phyloP scores from a whole-genome alignment of 1,140 invertebrate species.

The Dendrolimus punctatus region DNA sequence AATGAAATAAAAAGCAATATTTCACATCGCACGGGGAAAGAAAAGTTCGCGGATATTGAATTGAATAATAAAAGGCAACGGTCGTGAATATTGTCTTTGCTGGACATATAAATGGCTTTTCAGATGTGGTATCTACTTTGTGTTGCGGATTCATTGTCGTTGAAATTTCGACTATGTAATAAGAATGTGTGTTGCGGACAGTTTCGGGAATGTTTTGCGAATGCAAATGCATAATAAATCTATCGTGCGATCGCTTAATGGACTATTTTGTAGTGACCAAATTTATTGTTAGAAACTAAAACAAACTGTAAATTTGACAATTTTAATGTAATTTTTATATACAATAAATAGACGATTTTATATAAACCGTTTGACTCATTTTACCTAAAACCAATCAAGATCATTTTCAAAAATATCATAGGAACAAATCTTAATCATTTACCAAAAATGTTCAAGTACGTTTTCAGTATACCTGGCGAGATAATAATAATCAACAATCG shows the following conservation, averaged over 20 bases:
- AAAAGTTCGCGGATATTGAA: too few species aligned
- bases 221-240: conserved; percentile 52
- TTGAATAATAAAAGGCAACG: too few species aligned
- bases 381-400: conserved; percentile 16
- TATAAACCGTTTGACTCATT: conserved; percentile 48
- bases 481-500: conserved; percentile 14
- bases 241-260: conserved; percentile 59
- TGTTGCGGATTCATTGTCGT: too few species aligned
- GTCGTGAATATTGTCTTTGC: too few species aligned
- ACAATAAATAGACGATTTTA: conserved; percentile 69
- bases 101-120: too few species aligned
- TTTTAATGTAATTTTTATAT: conserved; percentile 72
- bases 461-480: not conserved
- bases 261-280: conserved; percentile 71
- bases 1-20: too few species aligned
- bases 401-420: conserved; percentile 13
- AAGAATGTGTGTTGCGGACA: not conserved
- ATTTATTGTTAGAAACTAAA: conserved; percentile 65
- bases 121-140: too few species aligned
- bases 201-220: conserved; percentile 43
- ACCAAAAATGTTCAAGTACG: not conserved
- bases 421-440: conserved; percentile 15
- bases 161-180: too few species aligned
- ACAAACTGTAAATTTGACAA: conserved; percentile 63
- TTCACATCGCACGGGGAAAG: too few species aligned